Evolutionary conservation across 2,888 invertebrate species (phyloP), one percentile per base, ranked within the genome.

Genomic region (Cerastis leucographa): DNA sequence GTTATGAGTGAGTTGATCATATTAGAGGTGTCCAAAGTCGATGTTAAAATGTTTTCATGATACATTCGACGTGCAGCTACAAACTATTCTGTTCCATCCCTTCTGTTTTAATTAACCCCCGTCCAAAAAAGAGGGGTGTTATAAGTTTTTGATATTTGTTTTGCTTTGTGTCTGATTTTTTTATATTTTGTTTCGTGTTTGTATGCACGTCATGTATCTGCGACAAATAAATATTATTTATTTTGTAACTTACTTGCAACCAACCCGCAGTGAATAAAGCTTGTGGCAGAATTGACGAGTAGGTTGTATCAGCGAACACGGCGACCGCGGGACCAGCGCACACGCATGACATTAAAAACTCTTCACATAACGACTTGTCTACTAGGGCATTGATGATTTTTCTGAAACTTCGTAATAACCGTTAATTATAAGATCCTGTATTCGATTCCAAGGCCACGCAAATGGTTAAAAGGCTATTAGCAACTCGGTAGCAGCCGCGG

Each of bases 331-430:
- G 91, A 4, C 97, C 97, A 25, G 97, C 88, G 40, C 97, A 97
- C 29, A 97, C 97, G 87, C 97, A 98, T 0, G 96, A 92, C 93
- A 97, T 71, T 90, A 95, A 7, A 93, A 96, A 90, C n/a, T 97
- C 94, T 88, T 97, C 97, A 22, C 97, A 92, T 9, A 97, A 92
- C 0, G 95, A 92, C 56, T 97, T 88, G 87, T 98, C 97, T 19
- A 97, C 89, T 19, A 97, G 94, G 0, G 77, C 65, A n/a, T 89
- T 81, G 0, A 91, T 29, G 5, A 89, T 74, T 69, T 85, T 88
- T 59, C 94, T 94, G 87, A 56, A 92, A 92, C 62, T 81, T 3
- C 40, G 51, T 22, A 67, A 25, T 8, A 29, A 64, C 17, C 0
- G 14, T 64, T 64, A n/a, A 25, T 42, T 9, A 42, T 19, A 1